Evolutionary conservation across 1,140 invertebrate genomes (phyloP), one percentile per base, ranked within the genome.

Genomic region (Nymphalis io): DNA sequence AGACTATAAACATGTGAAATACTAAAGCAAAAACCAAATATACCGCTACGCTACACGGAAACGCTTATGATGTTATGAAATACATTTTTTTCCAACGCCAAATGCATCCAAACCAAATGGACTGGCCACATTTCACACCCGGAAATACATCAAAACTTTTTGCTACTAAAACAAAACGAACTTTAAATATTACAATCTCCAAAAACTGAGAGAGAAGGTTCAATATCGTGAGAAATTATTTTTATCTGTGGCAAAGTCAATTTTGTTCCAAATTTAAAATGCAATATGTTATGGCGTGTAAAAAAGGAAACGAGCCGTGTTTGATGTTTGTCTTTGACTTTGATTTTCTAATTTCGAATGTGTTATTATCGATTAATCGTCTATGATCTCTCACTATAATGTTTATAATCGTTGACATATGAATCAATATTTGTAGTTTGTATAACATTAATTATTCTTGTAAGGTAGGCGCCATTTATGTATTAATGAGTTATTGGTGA

Each of bases 71-170:
- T 72, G 76, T 82, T 80, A 80, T 72, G 71, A 77, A 80, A 80
- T 69, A 77, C 76, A 80, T 85, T 83, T 84, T 78, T 72, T 72
- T 39, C 59, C 57, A 57, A 68, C 78, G 60, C 78, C 82, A 84
- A 87, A 87, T 80, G 82, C 80, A 80, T 76, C 79, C 75, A 73
- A 83, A 83, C 80, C 73, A 82, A 89, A 87, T 83, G 87, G 76
- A 75, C 70, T 72, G 74, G 76, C 77, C 85, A 84, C 84, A 88
- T 86, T 89, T 89, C 81, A 88, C 86, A 87, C 82, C 85, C 83
- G 87, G 87, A 89, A 88, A 88, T 72, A 76, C 73, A 74, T 80
- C 63, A 65, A 76, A 75, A 63, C 71, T 80, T 73, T 72, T 73
- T 70, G 58, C 62, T 20, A 48, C 44, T 13, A 59, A 60, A 51